These are phyloP conservation scores for Panzeria rudis DNA, from an alignment of 2,888 invertebrate genomes.

Conservation along the genomic window DNA sequence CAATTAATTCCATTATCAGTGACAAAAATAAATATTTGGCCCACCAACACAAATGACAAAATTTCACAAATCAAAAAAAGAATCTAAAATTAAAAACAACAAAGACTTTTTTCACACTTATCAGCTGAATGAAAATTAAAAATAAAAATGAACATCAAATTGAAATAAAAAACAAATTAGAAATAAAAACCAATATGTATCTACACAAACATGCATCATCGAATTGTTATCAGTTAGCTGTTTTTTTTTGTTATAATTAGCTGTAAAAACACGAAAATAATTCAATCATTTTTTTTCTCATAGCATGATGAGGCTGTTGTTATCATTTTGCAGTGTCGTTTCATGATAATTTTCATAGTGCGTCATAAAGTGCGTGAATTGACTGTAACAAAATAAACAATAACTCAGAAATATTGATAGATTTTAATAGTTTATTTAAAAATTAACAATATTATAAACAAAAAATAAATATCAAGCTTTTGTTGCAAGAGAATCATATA, in stretches of 20 bases:
- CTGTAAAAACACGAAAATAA: neutral
- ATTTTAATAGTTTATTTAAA: neutral
- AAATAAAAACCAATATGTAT: neutral
- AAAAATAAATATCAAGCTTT: too few species aligned
- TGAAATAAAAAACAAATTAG: neutral
- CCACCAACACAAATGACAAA: neutral
- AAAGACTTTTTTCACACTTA: neutral
- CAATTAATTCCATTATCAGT: constrained; percentile 2
- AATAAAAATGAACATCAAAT: neutral
- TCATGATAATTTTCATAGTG: neutral
- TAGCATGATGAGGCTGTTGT: neutral
- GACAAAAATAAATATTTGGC: neutral
- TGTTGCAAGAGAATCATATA: too few species aligned
- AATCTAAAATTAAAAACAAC: neutral
- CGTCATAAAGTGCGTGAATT: constrained; percentile 17
- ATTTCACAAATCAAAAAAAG: neutral
- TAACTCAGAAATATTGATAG: neutral
- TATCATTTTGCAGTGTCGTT: neutral
- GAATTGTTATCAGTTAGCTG: neutral
- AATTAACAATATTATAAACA: neutral
- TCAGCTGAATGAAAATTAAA: neutral
- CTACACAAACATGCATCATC: neutral
- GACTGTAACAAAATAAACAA: neutral
- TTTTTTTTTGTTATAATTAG: neutral
- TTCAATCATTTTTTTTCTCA: neutral